Base-by-base conservation (phyloP, 2,888 invertebrate species). In the Asteroscopus sphinx region DNA sequence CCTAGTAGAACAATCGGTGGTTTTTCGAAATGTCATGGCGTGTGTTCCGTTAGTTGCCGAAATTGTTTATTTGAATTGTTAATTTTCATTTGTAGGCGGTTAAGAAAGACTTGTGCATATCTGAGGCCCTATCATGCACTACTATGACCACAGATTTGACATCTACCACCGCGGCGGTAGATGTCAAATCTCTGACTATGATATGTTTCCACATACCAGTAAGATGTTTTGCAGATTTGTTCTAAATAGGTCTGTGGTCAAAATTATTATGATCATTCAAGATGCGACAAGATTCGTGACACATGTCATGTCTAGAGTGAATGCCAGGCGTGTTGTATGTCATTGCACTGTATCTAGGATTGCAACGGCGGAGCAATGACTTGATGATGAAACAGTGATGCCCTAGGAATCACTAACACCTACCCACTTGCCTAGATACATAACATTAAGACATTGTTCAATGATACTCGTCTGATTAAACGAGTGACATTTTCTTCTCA, bases 1-100 rank as follows among this genome's bases (percentile, higher is more conserved):
- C 72, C 75, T 67, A 64, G 68, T 79, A 82, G 89, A 83, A 91
- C 91, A 91, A 92, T 92, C 81, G 90, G 75, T 76, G 62, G 56
- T 82, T 83, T 86, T 86, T 84, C 81, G 80, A 79, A 82, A 83
- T 86, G 89, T 89, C 89, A 89, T 82, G 88, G 82, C 78, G 77
- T 63, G 68, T 56, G 79, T 77, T 73, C 86, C 88, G 90, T 89
- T 91, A 89, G 63, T 76, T 69, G 75, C 77, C 80, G 76, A 86
- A 86, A 88, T 89, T 82, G 70, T 81, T n/a, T n/a, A 82, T 86
- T 83, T 85, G 86, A 85, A 77, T 86, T 87, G 81, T 84, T 84
- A 85, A 86, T 87, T 75, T 71, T 73, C 55, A 72, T 83, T 85
- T 80, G 81, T 80, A 70, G 72, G 78, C 71, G 75, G 71, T 58